phyloP scores from a whole-genome alignment of 2,888 invertebrate genomes.

The Pterostichus madidus region DNA sequence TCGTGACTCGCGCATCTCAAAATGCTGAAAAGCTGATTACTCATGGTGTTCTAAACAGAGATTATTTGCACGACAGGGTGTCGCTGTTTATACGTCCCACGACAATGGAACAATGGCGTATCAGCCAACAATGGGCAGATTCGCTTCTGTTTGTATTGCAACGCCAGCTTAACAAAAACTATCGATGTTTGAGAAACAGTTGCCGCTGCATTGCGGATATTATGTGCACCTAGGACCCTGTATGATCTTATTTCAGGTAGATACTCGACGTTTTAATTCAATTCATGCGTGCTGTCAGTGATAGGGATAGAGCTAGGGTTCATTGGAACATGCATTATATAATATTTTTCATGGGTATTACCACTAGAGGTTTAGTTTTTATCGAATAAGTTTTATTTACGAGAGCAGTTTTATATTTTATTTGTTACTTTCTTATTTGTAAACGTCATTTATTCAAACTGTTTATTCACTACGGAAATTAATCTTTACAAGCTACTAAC shows the following conservation, averaged over 20 bases:
- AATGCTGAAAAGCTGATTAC: slow-evolving; percentile 74
- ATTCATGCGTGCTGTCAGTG: slow-evolving; percentile 26
- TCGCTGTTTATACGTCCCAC: slow-evolving; percentile 73
- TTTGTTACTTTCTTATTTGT: too few relatives aligned
- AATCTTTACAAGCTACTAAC: too few relatives aligned
- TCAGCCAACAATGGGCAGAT: slow-evolving; percentile 74
- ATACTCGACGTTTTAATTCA: slow-evolving; percentile 19
- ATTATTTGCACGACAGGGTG: slow-evolving; percentile 76
- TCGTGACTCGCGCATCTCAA: slow-evolving; percentile 37
- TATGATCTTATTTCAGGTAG: slow-evolving; percentile 46
- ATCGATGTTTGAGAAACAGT: slow-evolving; percentile 69
- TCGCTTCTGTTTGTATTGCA: slow-evolving; percentile 70
- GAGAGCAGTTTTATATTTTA: too few relatives aligned
- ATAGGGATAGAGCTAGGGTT: neutral
- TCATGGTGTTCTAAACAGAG: slow-evolving; percentile 73
- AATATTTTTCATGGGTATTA: too few relatives aligned
- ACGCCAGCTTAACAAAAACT: slow-evolving; percentile 68
- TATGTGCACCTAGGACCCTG: slow-evolving; percentile 1
- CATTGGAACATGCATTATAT: too few relatives aligned
- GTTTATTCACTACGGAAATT: too few relatives aligned
- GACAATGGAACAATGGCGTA: slow-evolving; percentile 74
- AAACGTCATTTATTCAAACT: too few relatives aligned
- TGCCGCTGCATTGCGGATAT: slow-evolving; percentile 34
- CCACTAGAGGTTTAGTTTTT: too few relatives aligned
- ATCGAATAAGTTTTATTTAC: too few relatives aligned